Evolutionary conservation across 37 sponge, comb jelly and placozoan genomes (phyloP).

Genomic region (Oscarella lobularis): DNA sequence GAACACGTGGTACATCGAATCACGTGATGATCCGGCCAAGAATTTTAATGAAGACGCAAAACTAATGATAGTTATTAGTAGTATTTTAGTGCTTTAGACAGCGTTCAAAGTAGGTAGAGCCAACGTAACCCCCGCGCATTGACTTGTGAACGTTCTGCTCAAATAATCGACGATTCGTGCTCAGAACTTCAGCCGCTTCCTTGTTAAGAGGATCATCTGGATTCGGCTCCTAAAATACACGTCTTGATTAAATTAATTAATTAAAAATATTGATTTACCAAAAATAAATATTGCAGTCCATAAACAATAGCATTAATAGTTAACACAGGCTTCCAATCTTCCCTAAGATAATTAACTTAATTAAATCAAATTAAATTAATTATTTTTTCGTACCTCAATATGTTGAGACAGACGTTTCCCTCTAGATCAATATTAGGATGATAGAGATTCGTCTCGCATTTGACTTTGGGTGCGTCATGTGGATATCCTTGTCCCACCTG

Average conservation of each 20-base stretch:
- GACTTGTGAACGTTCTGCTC: conserved; percentile 91
- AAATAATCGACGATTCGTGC: conserved; percentile 70
- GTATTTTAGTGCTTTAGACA: conserved; percentile 27
- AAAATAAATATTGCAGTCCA: conserved; percentile 83
- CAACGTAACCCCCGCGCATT: conserved; percentile 90
- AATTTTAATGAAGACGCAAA: no score
- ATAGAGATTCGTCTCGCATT: conserved; percentile 88
- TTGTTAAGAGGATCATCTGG: conserved; percentile 92
- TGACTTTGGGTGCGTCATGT: conserved; percentile 95
- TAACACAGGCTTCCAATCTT: conserved; percentile 96
- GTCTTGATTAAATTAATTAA: background rate
- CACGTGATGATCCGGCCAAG: no score
- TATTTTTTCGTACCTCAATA: conserved; percentile 55
- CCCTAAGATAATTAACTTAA: conserved; percentile 28
- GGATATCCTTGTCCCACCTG: conserved; percentile 85
- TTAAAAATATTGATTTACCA: conserved; percentile 28
- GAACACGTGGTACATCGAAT: no score
- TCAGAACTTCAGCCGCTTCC: conserved; percentile 86
- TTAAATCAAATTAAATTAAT: background rate
- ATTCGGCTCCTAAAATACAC: conserved; percentile 60
- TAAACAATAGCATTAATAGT: conserved; percentile 87
- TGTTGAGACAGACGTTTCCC: conserved; percentile 92
- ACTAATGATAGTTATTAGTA: background rate
- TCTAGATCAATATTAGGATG: conserved; percentile 97
- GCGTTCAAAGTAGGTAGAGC: conserved; percentile 69